Percentiles rank a stretch among this genome's conserved stretches.
phyloP scores from a whole-genome alignment of 2,113 vertebrate species.

The Gracilinanus agilis region DNA sequence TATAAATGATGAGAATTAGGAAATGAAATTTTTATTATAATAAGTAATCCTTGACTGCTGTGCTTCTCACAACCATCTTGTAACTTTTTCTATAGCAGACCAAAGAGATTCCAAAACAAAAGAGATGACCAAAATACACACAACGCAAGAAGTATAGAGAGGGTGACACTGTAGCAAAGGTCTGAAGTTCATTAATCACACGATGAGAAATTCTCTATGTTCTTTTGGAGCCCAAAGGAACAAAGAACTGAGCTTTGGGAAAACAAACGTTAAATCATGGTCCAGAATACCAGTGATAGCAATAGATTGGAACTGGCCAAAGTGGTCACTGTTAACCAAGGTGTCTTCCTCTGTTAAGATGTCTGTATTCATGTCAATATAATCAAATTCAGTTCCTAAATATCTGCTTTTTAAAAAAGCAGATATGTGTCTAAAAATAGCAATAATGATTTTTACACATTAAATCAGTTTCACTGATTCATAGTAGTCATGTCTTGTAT shows the following conservation, averaged over 20 bases:
- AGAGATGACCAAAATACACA: neutral
- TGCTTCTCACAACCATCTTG: neutral
- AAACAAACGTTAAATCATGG: neutral
- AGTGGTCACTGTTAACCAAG: conserved; percentile 30
- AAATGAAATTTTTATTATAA: neutral
- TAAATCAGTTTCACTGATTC: conserved; percentile 23
- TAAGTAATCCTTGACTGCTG: neutral
- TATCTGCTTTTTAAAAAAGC: neutral
- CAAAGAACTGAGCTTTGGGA: neutral
- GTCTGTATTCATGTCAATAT: neutral
- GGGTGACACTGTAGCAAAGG: neutral
- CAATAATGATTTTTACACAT: neutral
- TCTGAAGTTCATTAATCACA: neutral
- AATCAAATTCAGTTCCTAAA: neutral
- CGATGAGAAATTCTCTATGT: neutral
- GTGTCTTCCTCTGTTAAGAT: conserved; percentile 35
- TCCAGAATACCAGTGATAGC: neutral
- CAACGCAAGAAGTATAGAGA: neutral
- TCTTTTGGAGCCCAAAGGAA: neutral
- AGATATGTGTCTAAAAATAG: neutral
- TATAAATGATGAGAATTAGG: conserved; percentile 27
- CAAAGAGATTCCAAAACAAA: neutral
- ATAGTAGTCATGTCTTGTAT: conserved; percentile 1
- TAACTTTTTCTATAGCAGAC: neutral
- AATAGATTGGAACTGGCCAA: conserved; percentile 11